A percentile compares a stretch with the other conserved stretches of the same genome.
phyloP scores from a whole-genome alignment of 2,888 invertebrate species.

The Zelleria hepariella region DNA sequence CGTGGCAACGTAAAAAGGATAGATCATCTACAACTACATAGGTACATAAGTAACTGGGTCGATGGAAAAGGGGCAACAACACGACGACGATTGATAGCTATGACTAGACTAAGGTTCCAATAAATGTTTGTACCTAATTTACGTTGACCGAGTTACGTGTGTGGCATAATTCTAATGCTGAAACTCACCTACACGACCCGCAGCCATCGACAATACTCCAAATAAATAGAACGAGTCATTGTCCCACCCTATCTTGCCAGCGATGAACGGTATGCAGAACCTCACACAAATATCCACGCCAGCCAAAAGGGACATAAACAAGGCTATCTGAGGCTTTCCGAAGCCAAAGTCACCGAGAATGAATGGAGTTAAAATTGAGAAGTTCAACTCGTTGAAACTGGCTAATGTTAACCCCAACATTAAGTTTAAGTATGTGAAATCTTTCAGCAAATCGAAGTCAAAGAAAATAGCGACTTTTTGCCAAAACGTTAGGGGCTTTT shows the following conservation, averaged over 20 bases:
- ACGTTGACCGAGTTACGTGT: no score
- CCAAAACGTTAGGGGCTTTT: slow-evolving; percentile 49
- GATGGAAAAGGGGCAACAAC: no score
- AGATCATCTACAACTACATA: no score
- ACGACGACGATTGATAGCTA: no score
- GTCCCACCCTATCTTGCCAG: slow-evolving; percentile 78
- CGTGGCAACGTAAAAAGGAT: no score
- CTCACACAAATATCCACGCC: slow-evolving; percentile 76
- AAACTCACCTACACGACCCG: slow-evolving; percentile 75
- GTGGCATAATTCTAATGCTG: background rate
- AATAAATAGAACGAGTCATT: slow-evolving; percentile 79
- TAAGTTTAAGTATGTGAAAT: slow-evolving; percentile 78
- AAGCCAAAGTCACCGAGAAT: slow-evolving; percentile 79
- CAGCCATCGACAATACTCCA: slow-evolving; percentile 76
- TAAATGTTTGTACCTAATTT: no score
- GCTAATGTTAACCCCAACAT: slow-evolving; percentile 80
- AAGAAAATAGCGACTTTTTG: slow-evolving; percentile 76
- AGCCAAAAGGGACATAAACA: slow-evolving; percentile 78
- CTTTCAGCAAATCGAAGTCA: slow-evolving; percentile 78
- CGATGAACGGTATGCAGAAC: slow-evolving; percentile 77
- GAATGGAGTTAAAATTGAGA: slow-evolving; percentile 80
- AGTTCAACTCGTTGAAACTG: slow-evolving; percentile 80
- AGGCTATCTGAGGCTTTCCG: slow-evolving; percentile 72
- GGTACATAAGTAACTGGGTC: no score
- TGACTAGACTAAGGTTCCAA: no score